Percentiles rank a stretch among this genome's conserved stretches.
These are phyloP conservation scores for Psilopogon haemacephalus DNA, from an alignment of 2,113 vertebrate species.

Conservation along the genomic window DNA sequence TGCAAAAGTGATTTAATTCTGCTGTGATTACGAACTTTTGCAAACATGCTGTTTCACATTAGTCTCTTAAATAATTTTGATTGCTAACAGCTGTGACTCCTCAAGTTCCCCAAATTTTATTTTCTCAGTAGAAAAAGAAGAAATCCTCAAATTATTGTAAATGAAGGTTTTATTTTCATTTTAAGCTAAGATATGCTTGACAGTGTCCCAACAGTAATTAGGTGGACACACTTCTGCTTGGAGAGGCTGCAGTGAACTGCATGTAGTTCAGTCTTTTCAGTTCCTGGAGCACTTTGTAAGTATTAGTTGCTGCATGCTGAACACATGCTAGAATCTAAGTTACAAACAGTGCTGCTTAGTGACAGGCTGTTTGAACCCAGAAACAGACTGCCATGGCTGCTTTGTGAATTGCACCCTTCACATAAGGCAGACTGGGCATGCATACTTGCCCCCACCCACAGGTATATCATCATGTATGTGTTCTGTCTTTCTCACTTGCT, in stretches of 20 bases:
- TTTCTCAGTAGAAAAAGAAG: not conserved
- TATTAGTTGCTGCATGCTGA: not conserved
- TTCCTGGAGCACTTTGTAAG: not conserved
- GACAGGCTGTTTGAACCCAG: slow-evolving; percentile 59
- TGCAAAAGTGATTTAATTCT: slow-evolving; percentile 52
- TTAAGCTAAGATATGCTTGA: slow-evolving; percentile 32
- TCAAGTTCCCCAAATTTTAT: not conserved
- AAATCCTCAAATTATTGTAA: slow-evolving; percentile 25
- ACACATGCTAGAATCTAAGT: slow-evolving; percentile 3
- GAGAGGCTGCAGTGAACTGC: not conserved
- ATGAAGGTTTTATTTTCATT: not conserved
- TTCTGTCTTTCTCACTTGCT: slow-evolving; percentile 63
- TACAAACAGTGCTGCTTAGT: slow-evolving; percentile 22
- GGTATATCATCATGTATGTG: not conserved
- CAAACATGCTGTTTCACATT: slow-evolving; percentile 8
- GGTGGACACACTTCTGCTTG: not conserved
- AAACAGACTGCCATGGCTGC: slow-evolving; percentile 60
- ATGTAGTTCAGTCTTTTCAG: slow-evolving; percentile 26
- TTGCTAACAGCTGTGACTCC: not conserved
- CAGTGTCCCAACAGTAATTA: not conserved
- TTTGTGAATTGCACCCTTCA: slow-evolving; percentile 47
- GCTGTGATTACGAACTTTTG: slow-evolving; percentile 24
- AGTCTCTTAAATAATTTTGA: slow-evolving; percentile 20
- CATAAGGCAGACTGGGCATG: not conserved
- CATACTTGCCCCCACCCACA: not conserved